These are phyloP conservation scores for Hestina assimilis DNA, from an alignment of 1,140 invertebrate genomes.

Conservation along the genomic window DNA sequence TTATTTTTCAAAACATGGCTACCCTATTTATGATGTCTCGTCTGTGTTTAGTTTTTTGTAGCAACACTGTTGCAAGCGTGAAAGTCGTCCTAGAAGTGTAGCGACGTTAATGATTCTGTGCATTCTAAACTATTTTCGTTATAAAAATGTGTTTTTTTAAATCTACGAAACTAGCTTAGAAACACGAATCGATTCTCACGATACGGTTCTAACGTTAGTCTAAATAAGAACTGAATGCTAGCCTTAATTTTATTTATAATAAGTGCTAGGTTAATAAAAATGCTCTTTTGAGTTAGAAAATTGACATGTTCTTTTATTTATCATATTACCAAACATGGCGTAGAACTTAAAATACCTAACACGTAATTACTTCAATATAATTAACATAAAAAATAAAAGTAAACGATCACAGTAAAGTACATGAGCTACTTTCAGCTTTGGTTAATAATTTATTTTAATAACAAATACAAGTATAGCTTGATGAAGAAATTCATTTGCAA, in stretches of 20 bases:
- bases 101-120: constrained; percentile 5
- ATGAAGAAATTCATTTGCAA: no score
- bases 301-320: constrained; percentile 64
- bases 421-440: not conserved
- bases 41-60: not conserved
- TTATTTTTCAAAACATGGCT: no score
- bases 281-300: constrained; percentile 76
- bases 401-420: not conserved
- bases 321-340: not conserved
- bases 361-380: not conserved
- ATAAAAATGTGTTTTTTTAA: not conserved
- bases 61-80: not conserved
- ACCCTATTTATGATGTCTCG: no score
- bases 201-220: constrained; percentile 62
- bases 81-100: constrained; percentile 9
- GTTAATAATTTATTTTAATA: not conserved
- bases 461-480: no score
- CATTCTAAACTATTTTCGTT: constrained; percentile 7
- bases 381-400: not conserved
- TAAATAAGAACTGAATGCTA: constrained; percentile 74
- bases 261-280: constrained; percentile 74
- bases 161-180: constrained; percentile 9
- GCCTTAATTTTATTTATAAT: constrained; percentile 75
- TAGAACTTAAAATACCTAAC: no score
- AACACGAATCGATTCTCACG: constrained; percentile 19